Evolutionary conservation across 2,888 invertebrate species (phyloP), one percentile per base, ranked within the genome.

Genomic region (Aquatica leii): DNA sequence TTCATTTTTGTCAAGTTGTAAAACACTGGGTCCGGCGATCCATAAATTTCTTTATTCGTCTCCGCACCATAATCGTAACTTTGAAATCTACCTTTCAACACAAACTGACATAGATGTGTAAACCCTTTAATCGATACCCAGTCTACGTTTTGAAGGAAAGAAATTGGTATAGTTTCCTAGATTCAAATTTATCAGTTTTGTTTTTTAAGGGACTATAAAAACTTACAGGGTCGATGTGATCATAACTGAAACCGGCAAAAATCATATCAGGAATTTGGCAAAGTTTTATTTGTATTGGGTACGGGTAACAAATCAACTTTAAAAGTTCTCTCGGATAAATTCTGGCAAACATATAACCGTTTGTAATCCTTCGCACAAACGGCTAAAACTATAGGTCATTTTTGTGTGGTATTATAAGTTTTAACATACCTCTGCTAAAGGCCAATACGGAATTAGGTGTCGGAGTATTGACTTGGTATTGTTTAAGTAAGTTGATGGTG

Each of bases 171-270:
- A n/a, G 63, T 64, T 41, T 59, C 60, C 68, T 68, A 17, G 24
- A 62, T 20, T 12, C 37, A 61, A 64, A 24, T 17, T 20, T 15
- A 49, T 1, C 11, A n/a, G n/a, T n/a, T n/a, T n/a, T n/a, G n/a
- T n/a, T n/a, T n/a, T n/a, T n/a, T 67, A 65, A 51, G 9, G n/a
- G n/a, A n/a, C n/a, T n/a, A n/a, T 40, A 40, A 34, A 4, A 49
- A 62, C 68, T 62, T 52, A 69, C 68, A 12, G 68, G 64, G 46
- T 69, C 66, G 0, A 5, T 48, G 49, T 69, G 65, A 9, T 57
- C 51, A 12, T 56, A 56, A 15, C 31, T 65, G 20, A 57, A 60
- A 21, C 60, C 65, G 35, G 52, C 56, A 8, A 37, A 15, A 8
- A 60, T 9, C 56, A 60, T 52, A 2, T 60, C 60, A 0, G 43